Evolutionary conservation across 2,888 invertebrate species (phyloP).

Genomic region (Incurvaria masculella): DNA sequence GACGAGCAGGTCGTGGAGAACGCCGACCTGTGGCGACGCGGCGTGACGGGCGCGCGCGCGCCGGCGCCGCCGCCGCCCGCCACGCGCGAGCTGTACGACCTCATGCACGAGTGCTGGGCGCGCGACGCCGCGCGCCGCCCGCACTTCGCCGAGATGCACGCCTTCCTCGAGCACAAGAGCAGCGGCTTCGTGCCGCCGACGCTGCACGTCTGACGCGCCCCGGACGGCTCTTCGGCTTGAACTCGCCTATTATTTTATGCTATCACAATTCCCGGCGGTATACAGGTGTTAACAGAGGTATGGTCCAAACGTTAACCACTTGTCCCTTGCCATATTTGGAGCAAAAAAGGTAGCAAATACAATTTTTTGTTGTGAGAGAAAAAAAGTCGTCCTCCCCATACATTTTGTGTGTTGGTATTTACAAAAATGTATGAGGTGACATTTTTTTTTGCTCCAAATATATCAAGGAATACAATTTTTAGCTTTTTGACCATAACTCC

Average conservation of each 20-base stretch:
- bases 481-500: background rate
- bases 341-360: background rate
- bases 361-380: background rate
- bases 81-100: constrained; percentile 84
- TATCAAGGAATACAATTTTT: background rate
- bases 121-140: constrained; percentile 77
- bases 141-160: constrained; percentile 82
- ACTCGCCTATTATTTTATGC: constrained; percentile 3
- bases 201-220: constrained; percentile 19
- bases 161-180: constrained; percentile 78
- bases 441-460: no score
- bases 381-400: no score
- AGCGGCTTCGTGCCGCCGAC: constrained; percentile 59
- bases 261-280: no score
- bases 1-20: constrained; percentile 72
- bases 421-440: no score
- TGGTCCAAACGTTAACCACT: no score
- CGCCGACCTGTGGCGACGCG: constrained; percentile 64
- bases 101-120: constrained; percentile 92
- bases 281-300: no score
- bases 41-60: constrained; percentile 39
- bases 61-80: constrained; percentile 69
- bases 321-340: no score
- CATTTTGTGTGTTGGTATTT: no score
- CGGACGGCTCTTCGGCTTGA: constrained; percentile 1